phyloP scores from a whole-genome alignment of 1,140 invertebrate species.

The Drosophila micromelanica region DNA sequence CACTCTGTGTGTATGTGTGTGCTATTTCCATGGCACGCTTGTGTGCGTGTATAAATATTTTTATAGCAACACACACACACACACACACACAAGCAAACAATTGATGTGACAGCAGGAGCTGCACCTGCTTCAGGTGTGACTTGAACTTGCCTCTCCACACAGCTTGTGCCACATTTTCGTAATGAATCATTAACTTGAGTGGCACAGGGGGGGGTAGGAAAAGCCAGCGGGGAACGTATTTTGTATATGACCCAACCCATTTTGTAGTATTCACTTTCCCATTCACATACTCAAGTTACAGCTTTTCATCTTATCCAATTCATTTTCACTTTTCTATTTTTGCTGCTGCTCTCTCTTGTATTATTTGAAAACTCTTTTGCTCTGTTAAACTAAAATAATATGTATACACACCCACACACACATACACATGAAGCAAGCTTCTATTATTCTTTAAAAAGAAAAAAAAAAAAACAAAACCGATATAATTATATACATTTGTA shows the following conservation, averaged over 20 bases:
- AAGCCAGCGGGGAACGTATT: neutral
- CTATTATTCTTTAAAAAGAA: conserved; percentile 6
- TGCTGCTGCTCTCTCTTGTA: neutral
- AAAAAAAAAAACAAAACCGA: neutral
- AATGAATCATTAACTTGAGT: conserved; percentile 59
- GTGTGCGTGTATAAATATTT: conserved; percentile 63
- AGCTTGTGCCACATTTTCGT: conserved; percentile 59
- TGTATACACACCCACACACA: conserved; percentile 9
- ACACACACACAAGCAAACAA: conserved; percentile 26
- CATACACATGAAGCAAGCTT: conserved; percentile 29
- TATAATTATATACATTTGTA: conserved; percentile 58
- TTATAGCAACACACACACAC: conserved; percentile 38
- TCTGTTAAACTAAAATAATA: conserved; percentile 31
- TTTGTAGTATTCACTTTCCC: conserved; percentile 15
- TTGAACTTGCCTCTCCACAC: conserved; percentile 3
- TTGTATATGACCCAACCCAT: conserved; percentile 35
- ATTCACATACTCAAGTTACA: conserved; percentile 4
- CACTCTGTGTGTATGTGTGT: conserved; percentile 9
- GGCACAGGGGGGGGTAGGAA: neutral
- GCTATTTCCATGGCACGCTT: conserved; percentile 30
- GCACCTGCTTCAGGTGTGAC: conserved; percentile 43
- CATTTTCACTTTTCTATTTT: neutral
- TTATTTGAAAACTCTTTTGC: conserved; percentile 37
- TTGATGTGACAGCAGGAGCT: conserved; percentile 41
- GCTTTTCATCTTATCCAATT: conserved; percentile 7